Conservation (phyloP, 2,113 vertebrate species). For the Lamprologus tigripictilis region DNA sequence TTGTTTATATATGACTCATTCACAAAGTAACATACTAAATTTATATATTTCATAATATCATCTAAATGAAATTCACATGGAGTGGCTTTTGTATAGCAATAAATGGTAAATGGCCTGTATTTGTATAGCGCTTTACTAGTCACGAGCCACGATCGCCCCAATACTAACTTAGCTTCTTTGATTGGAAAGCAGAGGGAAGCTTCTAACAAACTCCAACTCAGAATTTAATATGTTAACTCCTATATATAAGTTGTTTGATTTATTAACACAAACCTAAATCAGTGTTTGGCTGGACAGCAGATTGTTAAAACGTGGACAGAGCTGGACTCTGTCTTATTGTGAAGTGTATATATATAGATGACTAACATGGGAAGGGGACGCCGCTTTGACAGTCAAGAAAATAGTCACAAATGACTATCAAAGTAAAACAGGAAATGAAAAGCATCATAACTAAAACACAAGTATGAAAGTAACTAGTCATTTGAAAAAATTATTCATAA, state of each 20-base stretch:
- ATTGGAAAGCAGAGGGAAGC: neutral
- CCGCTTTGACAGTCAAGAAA: neutral
- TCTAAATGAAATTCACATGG: neutral
- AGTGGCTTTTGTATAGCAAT: neutral
- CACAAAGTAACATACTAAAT: neutral
- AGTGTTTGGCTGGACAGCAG: neutral
- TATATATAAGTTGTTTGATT: neutral
- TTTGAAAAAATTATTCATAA: neutral
- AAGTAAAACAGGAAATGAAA: neutral
- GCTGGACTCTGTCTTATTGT: neutral
- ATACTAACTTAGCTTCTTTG: neutral
- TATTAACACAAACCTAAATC: neutral
- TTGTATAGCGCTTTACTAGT: neutral
- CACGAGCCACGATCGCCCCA: neutral
- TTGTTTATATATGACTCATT: neutral
- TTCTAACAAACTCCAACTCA: neutral
- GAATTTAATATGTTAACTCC: neutral
- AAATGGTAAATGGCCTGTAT: neutral
- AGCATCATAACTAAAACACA: neutral
- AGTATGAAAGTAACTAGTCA: neutral
- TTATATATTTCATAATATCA: neutral
- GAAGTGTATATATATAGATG: neutral
- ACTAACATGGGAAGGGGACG: neutral
- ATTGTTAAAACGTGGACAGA: neutral
- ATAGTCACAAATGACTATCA: neutral